Conservation (phyloP, 2,888 invertebrate genomes). For the Drosophila quinaria region DNA sequence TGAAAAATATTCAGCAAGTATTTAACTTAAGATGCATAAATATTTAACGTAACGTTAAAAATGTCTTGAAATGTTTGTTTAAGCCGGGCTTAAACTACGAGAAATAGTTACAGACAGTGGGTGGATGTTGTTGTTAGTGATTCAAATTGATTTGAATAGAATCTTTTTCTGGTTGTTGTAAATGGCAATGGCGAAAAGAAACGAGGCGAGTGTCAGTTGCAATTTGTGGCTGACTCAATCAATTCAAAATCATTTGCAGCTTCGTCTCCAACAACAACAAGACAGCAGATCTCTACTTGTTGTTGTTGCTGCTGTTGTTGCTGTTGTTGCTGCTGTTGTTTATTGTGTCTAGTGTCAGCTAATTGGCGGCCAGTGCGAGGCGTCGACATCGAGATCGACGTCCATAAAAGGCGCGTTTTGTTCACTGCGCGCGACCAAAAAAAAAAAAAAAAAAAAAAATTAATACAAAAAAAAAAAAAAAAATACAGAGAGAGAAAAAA, state of each 20-base stretch:
- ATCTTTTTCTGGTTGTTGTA: not conserved
- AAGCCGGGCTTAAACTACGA: not conserved
- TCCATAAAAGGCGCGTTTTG: constrained; percentile 64
- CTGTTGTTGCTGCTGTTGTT: constrained; percentile 11
- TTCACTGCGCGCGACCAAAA: constrained; percentile 30
- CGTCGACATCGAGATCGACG: constrained; percentile 37
- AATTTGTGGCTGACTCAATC: constrained; percentile 28
- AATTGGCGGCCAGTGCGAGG: constrained; percentile 64
- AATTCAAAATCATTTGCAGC: constrained; percentile 1
- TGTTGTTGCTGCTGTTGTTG: constrained; percentile 31
- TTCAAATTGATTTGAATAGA: constrained; percentile 8
- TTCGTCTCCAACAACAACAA: constrained; percentile 10
- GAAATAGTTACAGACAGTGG: not conserved
- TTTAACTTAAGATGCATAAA: not conserved
- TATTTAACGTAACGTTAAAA: not conserved
- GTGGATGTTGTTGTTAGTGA: constrained; percentile 4
- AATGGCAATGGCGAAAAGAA: constrained; percentile 1
- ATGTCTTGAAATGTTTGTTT: not conserved
- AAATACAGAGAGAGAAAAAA: not conserved
- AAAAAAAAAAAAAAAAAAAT: not conserved
- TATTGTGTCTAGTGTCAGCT: constrained; percentile 47
- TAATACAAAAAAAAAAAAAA: no score
- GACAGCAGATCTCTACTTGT: constrained; percentile 20
- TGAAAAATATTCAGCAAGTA: not conserved
- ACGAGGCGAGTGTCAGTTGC: constrained; percentile 18